phyloP scores from a whole-genome alignment of 92 coral and sea anemone species.

The Muricea muricata region DNA sequence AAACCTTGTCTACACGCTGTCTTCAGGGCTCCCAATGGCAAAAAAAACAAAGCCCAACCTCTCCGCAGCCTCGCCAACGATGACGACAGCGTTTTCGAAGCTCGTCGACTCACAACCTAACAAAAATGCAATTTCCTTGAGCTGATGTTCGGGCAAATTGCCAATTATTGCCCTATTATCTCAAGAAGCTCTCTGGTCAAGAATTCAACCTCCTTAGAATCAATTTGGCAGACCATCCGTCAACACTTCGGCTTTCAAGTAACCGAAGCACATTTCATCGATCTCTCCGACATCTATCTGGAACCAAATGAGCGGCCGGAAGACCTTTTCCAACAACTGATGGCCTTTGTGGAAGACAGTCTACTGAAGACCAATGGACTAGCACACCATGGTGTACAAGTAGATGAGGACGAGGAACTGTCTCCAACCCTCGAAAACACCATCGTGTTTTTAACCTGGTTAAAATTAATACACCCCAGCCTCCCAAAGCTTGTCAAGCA shows the following conservation, averaged over 20 bases:
- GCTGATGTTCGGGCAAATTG: conserved; percentile 73
- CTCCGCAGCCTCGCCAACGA: conserved; percentile 55
- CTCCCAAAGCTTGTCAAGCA: conserved; percentile 56
- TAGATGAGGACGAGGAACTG: conserved; percentile 70
- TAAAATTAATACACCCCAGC: conserved; percentile 55
- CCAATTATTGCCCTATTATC: conserved; percentile 73
- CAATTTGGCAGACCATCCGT: conserved; percentile 69
- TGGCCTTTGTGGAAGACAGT: conserved; percentile 71
- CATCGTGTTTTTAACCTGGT: conserved; percentile 57
- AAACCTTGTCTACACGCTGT: conserved; percentile 65
- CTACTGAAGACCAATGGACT: conserved; percentile 63
- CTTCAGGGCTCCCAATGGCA: conserved; percentile 65
- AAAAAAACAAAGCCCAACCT: conserved; percentile 62
- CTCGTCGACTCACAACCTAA: conserved; percentile 64
- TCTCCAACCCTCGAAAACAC: conserved; percentile 70
- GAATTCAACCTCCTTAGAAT: conserved; percentile 67
- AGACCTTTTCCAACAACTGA: conserved; percentile 72
- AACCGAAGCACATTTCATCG: conserved; percentile 69
- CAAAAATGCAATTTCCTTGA: conserved; percentile 60
- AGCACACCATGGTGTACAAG: conserved; percentile 67
- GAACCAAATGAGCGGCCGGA: conserved; percentile 79
- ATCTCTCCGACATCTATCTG: conserved; percentile 58
- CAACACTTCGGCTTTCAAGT: conserved; percentile 74
- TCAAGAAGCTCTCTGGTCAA: conserved; percentile 56
- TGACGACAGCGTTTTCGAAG: conserved; percentile 50